Percentiles rank a stretch among this genome's conserved stretches.
Evolutionary conservation across 2,888 invertebrate genomes (phyloP).

Genomic region (Choreutis nemorana): DNA sequence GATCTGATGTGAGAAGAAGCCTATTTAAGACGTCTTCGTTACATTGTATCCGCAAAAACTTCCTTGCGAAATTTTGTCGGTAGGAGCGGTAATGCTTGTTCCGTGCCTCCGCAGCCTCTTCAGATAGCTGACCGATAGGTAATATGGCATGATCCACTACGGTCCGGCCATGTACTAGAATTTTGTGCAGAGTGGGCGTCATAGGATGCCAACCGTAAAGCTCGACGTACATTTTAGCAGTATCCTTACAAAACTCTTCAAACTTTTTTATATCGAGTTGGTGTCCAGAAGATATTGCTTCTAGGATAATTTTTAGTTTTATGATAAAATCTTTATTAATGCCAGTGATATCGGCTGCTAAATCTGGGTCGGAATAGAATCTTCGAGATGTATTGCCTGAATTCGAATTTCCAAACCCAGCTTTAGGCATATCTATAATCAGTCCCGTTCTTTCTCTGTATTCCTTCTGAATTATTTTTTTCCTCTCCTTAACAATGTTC

Average conservation of each 20-base stretch:
- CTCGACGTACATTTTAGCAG: conserved; percentile 4
- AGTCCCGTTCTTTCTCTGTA: conserved; percentile 13
- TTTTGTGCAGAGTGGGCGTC: conserved; percentile 7
- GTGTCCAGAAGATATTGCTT: conserved; percentile 3
- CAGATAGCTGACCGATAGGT: conserved; percentile 19
- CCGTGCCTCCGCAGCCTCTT: conserved; percentile 18
- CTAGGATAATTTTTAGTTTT: conserved; percentile 4
- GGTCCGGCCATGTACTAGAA: conserved; percentile 4
- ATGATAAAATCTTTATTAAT: not conserved
- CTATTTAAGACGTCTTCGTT: conserved; percentile 11
- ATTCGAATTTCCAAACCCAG: conserved; percentile 2
- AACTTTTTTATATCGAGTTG: conserved; percentile 1
- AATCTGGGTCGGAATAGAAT: conserved; percentile 1
- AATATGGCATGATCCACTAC: conserved; percentile 10
- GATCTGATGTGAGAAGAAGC: conserved; percentile 5
- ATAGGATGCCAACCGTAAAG: conserved; percentile 7
- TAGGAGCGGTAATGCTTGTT: conserved; percentile 18
- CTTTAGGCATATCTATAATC: conserved; percentile 2
- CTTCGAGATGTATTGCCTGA: conserved; percentile 1
- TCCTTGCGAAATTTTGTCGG: conserved; percentile 14
- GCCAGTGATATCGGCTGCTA: conserved; percentile 1
- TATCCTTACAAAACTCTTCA: conserved; percentile 4
- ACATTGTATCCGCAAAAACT: conserved; percentile 14
- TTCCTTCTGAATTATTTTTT: conserved; percentile 6
- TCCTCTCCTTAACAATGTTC: conserved; percentile 7